phyloP scores from a whole-genome alignment of 2,888 invertebrate genomes.

The Platypus cylindrus region DNA sequence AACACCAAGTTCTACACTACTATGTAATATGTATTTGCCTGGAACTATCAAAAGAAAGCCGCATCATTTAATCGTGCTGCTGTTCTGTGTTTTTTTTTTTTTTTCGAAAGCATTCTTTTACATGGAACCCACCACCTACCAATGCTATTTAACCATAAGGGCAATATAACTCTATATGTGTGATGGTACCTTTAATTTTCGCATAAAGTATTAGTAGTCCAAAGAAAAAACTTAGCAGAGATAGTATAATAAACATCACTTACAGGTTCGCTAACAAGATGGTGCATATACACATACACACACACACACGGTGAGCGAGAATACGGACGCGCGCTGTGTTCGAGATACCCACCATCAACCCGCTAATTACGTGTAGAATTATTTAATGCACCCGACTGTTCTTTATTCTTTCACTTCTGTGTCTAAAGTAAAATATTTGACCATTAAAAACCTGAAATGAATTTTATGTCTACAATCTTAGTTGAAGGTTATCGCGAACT shows the following conservation, averaged over 20 bases:
- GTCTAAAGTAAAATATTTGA: conserved; percentile 28
- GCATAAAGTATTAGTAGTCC: conserved; percentile 13
- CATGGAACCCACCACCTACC: no score
- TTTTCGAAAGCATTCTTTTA: no score
- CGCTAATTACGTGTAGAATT: conserved; percentile 21
- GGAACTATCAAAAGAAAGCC: no score
- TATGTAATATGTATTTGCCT: no score
- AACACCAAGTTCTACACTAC: no score
- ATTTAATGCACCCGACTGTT: conserved; percentile 20
- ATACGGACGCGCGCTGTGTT: no score
- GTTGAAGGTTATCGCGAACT: conserved; percentile 29
- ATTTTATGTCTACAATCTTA: conserved; percentile 29
- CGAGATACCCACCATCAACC: conserved; percentile 12
- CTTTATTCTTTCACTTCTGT: conserved; percentile 25
- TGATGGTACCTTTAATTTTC: conserved; percentile 11
- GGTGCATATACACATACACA: conserved; percentile 5
- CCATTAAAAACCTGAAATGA: conserved; percentile 29
- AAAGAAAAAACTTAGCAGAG: conserved; percentile 10
- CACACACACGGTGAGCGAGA: conserved; percentile 3
- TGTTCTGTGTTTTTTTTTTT: no score
- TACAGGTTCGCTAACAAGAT: conserved; percentile 12
- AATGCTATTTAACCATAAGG: no score
- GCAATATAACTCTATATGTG: no score
- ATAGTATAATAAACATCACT: conserved; percentile 11
- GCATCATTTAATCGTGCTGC: no score